Evolutionary conservation across 2,797 vertebrate genomes (phyloP).

Genomic region (Sebastes iracundus): DNA sequence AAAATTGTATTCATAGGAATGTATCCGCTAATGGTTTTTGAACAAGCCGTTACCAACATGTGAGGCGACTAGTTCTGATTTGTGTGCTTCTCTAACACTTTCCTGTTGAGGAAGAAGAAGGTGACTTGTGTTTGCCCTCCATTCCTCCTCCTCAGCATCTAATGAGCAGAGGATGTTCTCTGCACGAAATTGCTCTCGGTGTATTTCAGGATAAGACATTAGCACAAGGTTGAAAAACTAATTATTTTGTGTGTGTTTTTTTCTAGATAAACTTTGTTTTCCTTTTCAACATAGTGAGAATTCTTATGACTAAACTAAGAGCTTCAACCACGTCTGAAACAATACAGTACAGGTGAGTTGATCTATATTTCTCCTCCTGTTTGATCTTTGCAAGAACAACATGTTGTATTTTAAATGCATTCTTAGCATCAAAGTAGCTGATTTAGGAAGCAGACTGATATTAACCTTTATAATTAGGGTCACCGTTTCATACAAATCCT

Average conservation of each 20-base stretch:
- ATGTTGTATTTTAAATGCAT: neutral
- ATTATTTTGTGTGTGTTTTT: constrained; percentile 27
- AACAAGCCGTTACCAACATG: neutral
- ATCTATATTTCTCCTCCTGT: neutral
- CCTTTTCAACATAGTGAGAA: constrained; percentile 97
- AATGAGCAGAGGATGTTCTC: constrained; percentile 19
- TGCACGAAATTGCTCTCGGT: constrained; percentile 2
- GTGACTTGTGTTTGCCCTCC: neutral
- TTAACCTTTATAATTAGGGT: neutral
- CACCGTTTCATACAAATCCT: constrained; percentile 3
- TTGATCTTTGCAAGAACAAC: neutral
- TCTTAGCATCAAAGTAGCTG: neutral
- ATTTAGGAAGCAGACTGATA: neutral
- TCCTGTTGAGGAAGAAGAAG: neutral
- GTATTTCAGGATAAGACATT: neutral
- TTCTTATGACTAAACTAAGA: constrained; percentile 96
- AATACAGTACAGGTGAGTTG: constrained; percentile 93
- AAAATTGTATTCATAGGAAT: constrained; percentile 14
- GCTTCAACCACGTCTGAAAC: constrained; percentile 97
- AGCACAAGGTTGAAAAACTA: constrained; percentile 6
- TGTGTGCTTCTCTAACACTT: neutral
- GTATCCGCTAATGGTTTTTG: neutral
- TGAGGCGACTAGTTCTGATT: neutral
- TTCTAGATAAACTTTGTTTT: constrained; percentile 96
- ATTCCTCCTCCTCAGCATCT: constrained; percentile 16